Evolutionary conservation across 2,113 vertebrate species (phyloP), one percentile per base, ranked within the genome.

Genomic region (Agelaius phoeniceus): DNA sequence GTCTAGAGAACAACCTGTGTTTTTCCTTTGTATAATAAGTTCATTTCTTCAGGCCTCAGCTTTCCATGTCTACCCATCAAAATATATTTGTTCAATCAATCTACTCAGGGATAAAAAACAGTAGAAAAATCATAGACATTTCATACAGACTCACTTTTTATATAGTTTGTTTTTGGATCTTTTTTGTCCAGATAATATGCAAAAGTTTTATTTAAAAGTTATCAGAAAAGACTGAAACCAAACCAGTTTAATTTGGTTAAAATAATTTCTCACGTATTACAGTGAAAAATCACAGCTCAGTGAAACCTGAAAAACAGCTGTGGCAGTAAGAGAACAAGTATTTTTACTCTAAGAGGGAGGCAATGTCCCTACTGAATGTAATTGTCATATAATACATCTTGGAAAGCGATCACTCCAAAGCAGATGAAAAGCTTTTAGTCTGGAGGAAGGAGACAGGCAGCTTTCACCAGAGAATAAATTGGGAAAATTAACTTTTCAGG

Each of bases 361-460:
- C 14, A 82, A 27, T 68, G n/a, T 48, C 73, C 48, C 35, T 44
- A 54, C 18, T 66, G 5, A 5, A 54, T 1, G 0, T 21, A 69
- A 71, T 55, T 80, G 37, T 43, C 33, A 13, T n/a, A 54, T 9
- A 85, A 94, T 41, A 62, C 4, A 49, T 73, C 88, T 62, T 39
- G 69, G 28, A 80, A 92, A 84, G 18, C 48, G 17, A 77, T 58
- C 21, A 46, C 46, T 71, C 61, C 35, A 78, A 87, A 89, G 43
- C 26, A 79, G 63, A 67, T 24, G 44, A 85, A 93, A 90, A 92
- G 44, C 71, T 90, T 90, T 90, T 88, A 81, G 57, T 59, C n/a
- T 81, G 66, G 61, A 83, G 17, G 31, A 89, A 66, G 22, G 57
- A 67, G 66, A 86, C 54, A 87, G 61, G 7, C 39, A 84, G 20